Conservation (phyloP, 2,797 vertebrate species). For the Sylvia borin region DNA sequence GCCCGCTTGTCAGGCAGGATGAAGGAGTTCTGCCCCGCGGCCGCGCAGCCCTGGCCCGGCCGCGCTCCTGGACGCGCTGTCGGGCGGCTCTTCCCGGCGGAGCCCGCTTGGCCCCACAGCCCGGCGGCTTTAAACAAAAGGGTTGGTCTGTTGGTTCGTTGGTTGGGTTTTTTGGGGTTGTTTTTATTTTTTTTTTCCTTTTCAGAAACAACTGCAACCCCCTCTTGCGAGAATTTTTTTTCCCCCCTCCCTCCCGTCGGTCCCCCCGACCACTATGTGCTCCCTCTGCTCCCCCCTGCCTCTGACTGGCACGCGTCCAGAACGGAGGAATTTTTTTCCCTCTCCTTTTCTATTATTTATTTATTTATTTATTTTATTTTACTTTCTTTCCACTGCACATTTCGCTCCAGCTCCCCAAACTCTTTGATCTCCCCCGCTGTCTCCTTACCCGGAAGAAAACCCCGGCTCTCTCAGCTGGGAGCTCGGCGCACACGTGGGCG, state of each 20-base stretch:
- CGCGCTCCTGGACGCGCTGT: background rate
- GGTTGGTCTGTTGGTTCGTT: background rate
- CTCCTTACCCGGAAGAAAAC: slow-evolving; percentile 99
- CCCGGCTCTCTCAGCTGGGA: slow-evolving; percentile 93
- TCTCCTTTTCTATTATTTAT: slow-evolving; percentile 40
- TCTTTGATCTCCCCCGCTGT: slow-evolving; percentile 93
- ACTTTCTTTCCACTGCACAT: slow-evolving; percentile 82
- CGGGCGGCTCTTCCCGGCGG: slow-evolving; percentile 8
- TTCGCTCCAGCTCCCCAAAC: slow-evolving; percentile 88
- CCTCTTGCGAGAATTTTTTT: background rate
- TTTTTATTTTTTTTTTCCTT: too few relatives aligned
- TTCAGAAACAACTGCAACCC: slow-evolving; percentile 29
- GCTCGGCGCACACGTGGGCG: slow-evolving; percentile 95
- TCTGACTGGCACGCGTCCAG: slow-evolving; percentile 86
- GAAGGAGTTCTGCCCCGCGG: background rate
- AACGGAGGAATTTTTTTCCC: slow-evolving; percentile 53
- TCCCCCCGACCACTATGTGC: background rate
- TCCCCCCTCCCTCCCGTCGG: background rate
- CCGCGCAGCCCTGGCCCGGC: background rate
- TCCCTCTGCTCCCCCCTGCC: background rate
- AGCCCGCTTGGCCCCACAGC: slow-evolving; percentile 46
- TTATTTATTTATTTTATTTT: background rate
- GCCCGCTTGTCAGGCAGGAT: rapidly evolving
- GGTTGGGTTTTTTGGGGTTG: background rate
- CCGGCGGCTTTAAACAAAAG: slow-evolving; percentile 62